These are phyloP conservation scores for Myodes glareolus DNA, from an alignment of 2,113 vertebrate genomes.

Conservation along the genomic window DNA sequence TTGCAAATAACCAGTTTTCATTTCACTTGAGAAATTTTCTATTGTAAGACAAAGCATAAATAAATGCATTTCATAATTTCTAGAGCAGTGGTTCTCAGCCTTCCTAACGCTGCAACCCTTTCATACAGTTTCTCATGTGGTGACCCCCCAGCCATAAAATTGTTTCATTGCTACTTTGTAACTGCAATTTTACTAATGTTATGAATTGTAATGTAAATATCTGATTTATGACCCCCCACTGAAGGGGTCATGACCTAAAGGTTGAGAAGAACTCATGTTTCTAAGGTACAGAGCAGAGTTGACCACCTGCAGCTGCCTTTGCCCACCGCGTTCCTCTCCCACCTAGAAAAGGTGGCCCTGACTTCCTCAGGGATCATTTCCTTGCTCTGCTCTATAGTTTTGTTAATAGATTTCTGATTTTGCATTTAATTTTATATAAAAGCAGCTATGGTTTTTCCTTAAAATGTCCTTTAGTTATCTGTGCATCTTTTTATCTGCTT, in stretches of 20 bases:
- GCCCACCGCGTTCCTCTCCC: background rate
- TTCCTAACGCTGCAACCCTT: background rate
- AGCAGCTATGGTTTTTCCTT: background rate
- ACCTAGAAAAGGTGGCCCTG: background rate
- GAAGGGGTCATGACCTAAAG: background rate
- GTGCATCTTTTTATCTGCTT: background rate
- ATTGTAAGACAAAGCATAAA: background rate
- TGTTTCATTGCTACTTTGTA: background rate
- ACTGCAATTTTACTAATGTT: background rate
- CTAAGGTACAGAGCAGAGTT: background rate
- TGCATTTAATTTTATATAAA: background rate
- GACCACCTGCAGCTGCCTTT: rapidly evolving
- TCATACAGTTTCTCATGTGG: background rate
- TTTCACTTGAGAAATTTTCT: conserved; percentile 28
- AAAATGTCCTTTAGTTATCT: background rate
- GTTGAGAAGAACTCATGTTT: background rate
- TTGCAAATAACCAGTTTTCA: conserved; percentile 8
- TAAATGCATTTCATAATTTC: background rate
- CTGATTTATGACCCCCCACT: background rate
- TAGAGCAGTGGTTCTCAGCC: background rate
- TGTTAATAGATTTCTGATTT: background rate
- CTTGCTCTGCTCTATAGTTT: background rate
- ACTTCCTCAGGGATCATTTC: background rate
- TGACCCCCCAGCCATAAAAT: too few species aligned
- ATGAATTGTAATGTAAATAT: background rate